Conservation (phyloP, 2,113 vertebrate species). For the Calidris pugnax region DNA sequence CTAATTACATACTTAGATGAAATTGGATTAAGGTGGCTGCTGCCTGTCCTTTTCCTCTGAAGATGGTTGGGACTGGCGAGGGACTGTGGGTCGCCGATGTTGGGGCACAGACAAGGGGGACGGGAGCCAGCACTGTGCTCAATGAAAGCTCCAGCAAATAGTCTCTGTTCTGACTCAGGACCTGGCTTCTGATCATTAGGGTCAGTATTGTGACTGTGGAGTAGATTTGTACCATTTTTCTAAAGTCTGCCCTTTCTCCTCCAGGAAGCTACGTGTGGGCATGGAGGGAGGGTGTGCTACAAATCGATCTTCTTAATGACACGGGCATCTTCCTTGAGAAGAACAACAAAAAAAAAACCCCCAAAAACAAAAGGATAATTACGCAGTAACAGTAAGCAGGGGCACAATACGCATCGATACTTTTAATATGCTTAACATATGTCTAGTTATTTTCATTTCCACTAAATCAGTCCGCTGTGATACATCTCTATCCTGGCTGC, state of each 20-base stretch:
- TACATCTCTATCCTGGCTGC: background rate
- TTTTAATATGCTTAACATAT: conserved; percentile 38
- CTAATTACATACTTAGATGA: conserved; percentile 69
- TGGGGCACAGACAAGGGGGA: background rate
- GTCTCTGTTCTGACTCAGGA: background rate
- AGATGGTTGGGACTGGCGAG: background rate
- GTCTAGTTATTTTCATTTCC: conserved; percentile 26
- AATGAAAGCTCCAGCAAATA: background rate
- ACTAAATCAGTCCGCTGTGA: background rate
- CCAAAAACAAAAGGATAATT: too few relatives aligned
- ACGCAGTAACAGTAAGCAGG: background rate
- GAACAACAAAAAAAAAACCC: too few relatives aligned
- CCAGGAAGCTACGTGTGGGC: accelerated
- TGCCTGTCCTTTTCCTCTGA: conserved; percentile 49
- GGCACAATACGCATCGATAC: background rate
- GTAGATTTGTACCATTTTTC: background rate
- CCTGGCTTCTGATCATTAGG: background rate
- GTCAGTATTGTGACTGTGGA: background rate
- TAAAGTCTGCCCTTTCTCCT: background rate
- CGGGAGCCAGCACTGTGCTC: background rate
- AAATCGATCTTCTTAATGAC: background rate
- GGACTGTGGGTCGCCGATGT: background rate
- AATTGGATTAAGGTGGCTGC: conserved; percentile 67
- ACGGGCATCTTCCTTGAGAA: background rate
- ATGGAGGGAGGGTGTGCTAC: background rate